A percentile compares a stretch with the other conserved stretches of the same genome.
phyloP scores from a whole-genome alignment of 2,888 invertebrate genomes.

The Melinopterus prodromus region DNA sequence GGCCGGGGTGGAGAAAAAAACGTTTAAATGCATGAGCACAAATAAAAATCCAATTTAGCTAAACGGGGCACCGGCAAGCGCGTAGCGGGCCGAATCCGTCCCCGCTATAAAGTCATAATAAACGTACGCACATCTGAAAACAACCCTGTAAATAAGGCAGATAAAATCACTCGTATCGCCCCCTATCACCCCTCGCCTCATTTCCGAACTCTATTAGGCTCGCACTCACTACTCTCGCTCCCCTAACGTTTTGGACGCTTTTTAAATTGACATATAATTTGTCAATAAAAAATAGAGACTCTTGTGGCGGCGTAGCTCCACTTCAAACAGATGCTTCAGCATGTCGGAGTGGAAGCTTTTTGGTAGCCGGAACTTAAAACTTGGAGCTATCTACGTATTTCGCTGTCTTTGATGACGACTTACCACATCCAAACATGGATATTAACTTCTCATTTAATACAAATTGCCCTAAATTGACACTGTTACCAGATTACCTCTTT shows the following conservation, averaged over 20 bases:
- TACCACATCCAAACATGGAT: too few relatives aligned
- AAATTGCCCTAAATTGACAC: too few relatives aligned
- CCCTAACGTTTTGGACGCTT: slow-evolving; percentile 16
- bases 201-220: slow-evolving; percentile 22
- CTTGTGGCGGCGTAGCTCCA: not conserved
- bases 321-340: not conserved
- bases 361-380: not conserved
- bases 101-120: slow-evolving; percentile 56
- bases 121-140: slow-evolving; percentile 53
- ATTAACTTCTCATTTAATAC: too few relatives aligned
- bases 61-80: slow-evolving; percentile 49
- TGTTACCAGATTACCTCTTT: too few relatives aligned
- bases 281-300: slow-evolving; percentile 43
- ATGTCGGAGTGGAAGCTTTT: not conserved
- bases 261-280: slow-evolving; percentile 49
- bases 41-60: slow-evolving; percentile 58
- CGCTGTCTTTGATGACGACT: not conserved
- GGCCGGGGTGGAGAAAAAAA: slow-evolving; percentile 5
- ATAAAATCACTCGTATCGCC: slow-evolving; percentile 45
- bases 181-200: slow-evolving; percentile 38
- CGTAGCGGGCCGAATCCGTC: slow-evolving; percentile 51
- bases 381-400: not conserved
- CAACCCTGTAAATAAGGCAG: slow-evolving; percentile 52
- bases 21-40: slow-evolving; percentile 38
- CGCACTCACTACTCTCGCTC: slow-evolving; percentile 45